A percentile compares a stretch with the other conserved stretches of the same genome.
These are phyloP conservation scores for Enteromius fasciolatus DNA, from an alignment of 2,797 vertebrate species.

Conservation along the genomic window DNA sequence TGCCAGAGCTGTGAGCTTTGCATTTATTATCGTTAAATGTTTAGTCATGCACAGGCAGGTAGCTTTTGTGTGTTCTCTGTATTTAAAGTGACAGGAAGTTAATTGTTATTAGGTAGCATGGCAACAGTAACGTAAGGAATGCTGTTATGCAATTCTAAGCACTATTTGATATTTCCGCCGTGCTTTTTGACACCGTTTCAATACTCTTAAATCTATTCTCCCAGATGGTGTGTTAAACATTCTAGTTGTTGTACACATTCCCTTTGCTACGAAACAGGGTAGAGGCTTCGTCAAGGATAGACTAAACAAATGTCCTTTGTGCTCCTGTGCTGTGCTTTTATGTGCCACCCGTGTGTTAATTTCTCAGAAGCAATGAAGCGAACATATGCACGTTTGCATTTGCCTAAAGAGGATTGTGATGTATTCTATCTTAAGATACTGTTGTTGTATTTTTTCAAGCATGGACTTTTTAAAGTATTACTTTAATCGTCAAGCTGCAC, in stretches of 20 bases:
- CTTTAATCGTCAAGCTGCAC: not conserved
- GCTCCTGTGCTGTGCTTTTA: conserved; percentile 23
- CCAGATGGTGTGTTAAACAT: conserved; percentile 56
- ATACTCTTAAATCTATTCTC: conserved; percentile 19
- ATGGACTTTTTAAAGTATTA: not conserved
- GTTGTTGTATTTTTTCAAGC: not conserved
- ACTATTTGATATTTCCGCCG: not conserved
- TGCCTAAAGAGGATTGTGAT: conserved; percentile 6
- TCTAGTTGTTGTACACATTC: conserved; percentile 50
- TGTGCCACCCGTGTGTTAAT: conserved; percentile 4
- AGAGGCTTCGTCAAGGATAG: conserved; percentile 23
- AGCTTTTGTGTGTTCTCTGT: conserved; percentile 41
- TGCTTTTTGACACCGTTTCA: not conserved
- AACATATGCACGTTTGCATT: conserved; percentile 13
- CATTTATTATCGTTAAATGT: conserved; percentile 74
- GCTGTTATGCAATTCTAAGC: not conserved
- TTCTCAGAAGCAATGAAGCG: conserved; percentile 25
- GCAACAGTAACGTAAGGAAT: not conserved
- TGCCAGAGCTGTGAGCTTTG: conserved; percentile 70
- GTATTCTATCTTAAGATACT: not conserved
- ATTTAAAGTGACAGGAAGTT: conserved; percentile 59
- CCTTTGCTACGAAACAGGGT: conserved; percentile 33
- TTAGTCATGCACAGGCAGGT: conserved; percentile 56
- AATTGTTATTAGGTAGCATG: conserved; percentile 13
- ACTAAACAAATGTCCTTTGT: conserved; percentile 43